Evolutionary conservation across 2,888 invertebrate species (phyloP).

Genomic region (Tetragnatha montana): DNA sequence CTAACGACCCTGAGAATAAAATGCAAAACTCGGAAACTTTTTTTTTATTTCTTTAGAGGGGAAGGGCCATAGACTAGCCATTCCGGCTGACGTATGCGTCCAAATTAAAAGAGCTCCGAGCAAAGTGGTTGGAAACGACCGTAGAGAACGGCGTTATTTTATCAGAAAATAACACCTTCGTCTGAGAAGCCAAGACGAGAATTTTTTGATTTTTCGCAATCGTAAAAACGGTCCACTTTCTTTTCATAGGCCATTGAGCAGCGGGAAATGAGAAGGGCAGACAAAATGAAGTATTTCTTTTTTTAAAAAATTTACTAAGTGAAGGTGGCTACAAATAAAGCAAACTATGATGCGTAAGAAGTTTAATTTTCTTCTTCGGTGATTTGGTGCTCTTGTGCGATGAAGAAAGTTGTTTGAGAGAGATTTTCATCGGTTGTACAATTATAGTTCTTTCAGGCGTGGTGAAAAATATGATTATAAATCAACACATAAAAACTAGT

Average conservation of each 20-base stretch:
- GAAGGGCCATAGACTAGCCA: constrained; percentile 17
- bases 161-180: constrained; percentile 28
- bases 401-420: neutral
- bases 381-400: neutral
- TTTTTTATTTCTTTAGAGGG: constrained; percentile 34
- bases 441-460: no score
- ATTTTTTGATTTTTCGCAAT: constrained; percentile 51
- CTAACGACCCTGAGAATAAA: constrained; percentile 30
- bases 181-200: constrained; percentile 20
- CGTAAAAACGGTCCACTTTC: constrained; percentile 45
- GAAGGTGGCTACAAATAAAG: neutral
- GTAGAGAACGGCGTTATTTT: constrained; percentile 54
- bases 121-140: constrained; percentile 38
- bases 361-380: neutral
- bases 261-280: neutral
- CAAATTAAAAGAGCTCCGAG: constrained; percentile 42
- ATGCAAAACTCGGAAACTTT: constrained; percentile 3
- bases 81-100: constrained; percentile 22
- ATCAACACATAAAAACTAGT: no score
- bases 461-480: no score
- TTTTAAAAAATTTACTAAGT: neutral
- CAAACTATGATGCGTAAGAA: neutral
- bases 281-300: constrained; percentile 11
- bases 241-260: constrained; percentile 58
- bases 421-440: neutral